A percentile compares a stretch with the other conserved stretches of the same genome.
These are phyloP conservation scores for Lepidocyrtoides sp. DNA, from an alignment of 2,888 invertebrate genomes.

Conservation along the genomic window DNA sequence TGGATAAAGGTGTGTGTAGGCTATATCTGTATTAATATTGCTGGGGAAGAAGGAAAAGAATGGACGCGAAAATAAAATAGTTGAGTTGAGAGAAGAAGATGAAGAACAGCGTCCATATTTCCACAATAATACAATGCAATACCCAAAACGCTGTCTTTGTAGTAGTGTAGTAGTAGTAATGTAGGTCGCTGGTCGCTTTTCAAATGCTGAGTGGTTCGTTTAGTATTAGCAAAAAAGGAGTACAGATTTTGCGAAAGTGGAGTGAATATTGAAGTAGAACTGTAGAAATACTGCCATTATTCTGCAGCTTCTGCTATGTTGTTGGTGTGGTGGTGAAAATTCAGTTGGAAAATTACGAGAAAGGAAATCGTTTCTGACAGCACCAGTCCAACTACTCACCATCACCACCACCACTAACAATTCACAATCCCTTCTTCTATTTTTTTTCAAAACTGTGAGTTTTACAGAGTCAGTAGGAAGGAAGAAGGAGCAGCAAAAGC, in stretches of 20 bases:
- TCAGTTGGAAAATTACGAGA: constrained; percentile 72
- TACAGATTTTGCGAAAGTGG: not conserved
- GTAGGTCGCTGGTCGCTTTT: constrained; percentile 28
- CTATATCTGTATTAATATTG: no score
- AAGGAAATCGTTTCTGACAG: constrained; percentile 75
- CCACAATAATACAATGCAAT: constrained; percentile 54
- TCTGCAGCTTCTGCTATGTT: not conserved
- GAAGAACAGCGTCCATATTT: constrained; percentile 48
- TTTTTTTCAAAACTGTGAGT: constrained; percentile 50
- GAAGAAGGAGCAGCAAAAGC: no score
- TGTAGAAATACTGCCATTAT: no score
- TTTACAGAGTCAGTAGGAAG: no score
- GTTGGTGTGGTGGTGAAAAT: constrained; percentile 50
- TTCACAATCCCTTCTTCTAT: constrained; percentile 25
- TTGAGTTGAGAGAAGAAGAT: not conserved
- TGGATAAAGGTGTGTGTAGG: constrained; percentile 28
- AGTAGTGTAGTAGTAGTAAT: no score
- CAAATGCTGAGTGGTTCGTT: constrained; percentile 40
- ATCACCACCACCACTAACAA: constrained; percentile 28
- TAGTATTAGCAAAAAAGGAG: constrained; percentile 27
- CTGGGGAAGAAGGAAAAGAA: not conserved
- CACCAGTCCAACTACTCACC: constrained; percentile 60
- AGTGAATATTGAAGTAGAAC: constrained; percentile 45
- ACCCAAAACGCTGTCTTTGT: not conserved
- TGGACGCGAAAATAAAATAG: constrained; percentile 44